phyloP scores from a whole-genome alignment of 2,113 vertebrate species.

The Microcebus jonahi region DNA sequence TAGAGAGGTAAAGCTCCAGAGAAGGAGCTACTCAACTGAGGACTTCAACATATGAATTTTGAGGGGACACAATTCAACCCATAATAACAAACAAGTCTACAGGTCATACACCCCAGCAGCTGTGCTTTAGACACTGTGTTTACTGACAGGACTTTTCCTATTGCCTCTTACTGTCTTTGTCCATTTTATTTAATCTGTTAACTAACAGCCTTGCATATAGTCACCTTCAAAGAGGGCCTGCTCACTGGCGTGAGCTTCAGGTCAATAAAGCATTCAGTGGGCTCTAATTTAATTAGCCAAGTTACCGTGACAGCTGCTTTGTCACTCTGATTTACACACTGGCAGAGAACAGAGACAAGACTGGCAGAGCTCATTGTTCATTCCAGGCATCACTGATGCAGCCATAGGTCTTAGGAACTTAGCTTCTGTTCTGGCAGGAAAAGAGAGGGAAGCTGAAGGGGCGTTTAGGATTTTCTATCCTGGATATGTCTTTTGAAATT shows the following conservation, averaged over 20 bases:
- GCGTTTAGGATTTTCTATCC: not conserved
- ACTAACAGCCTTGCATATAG: constrained; percentile 32
- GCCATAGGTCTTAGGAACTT: not conserved
- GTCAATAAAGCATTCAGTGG: constrained; percentile 68
- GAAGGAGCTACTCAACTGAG: not conserved
- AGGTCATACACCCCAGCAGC: not conserved
- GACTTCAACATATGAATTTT: not conserved
- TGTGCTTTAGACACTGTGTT: not conserved
- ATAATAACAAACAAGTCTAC: not conserved
- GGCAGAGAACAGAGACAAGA: not conserved
- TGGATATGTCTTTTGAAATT: not conserved
- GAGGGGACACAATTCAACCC: not conserved
- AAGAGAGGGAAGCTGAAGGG: not conserved
- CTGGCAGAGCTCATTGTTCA: not conserved
- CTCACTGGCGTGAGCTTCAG: constrained; percentile 59
- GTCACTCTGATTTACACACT: not conserved
- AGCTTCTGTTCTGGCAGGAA: not conserved
- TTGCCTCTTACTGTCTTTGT: not conserved
- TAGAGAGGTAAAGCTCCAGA: not conserved
- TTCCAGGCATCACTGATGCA: not conserved
- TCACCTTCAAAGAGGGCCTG: constrained; percentile 55
- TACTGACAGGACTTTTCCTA: not conserved
- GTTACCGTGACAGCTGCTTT: constrained; percentile 43
- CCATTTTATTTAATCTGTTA: constrained; percentile 45
- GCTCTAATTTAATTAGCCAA: constrained; percentile 69